Evolutionary conservation across 2,113 vertebrate species (phyloP).

Genomic region (Oxyruncus cristatus): DNA sequence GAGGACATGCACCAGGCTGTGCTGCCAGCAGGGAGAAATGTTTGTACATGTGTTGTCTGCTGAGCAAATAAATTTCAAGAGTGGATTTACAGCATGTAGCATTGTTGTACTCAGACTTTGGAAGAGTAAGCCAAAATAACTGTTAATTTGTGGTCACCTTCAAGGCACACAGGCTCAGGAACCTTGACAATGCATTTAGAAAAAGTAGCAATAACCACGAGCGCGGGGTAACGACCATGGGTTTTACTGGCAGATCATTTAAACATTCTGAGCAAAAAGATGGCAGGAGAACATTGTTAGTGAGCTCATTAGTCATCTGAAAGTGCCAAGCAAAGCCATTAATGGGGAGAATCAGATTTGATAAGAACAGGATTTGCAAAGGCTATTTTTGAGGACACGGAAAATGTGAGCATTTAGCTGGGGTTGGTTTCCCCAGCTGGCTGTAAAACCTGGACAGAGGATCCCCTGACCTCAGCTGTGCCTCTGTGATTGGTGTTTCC

Average conservation of each 20-base stretch:
- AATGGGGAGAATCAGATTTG: neutral
- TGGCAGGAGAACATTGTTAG: neutral
- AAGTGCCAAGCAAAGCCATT: neutral
- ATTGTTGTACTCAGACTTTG: neutral
- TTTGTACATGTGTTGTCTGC: neutral
- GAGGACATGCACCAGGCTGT: neutral
- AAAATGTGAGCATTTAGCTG: accelerated
- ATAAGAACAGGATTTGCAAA: neutral
- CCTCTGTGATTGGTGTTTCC: accelerated
- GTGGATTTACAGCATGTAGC: constrained; percentile 36
- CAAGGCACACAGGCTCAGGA: neutral
- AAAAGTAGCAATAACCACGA: neutral
- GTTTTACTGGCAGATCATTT: neutral
- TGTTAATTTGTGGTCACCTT: constrained; percentile 22
- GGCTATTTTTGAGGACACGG: neutral
- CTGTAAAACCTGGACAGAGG: accelerated
- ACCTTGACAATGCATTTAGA: neutral
- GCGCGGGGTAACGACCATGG: neutral
- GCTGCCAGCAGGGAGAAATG: neutral
- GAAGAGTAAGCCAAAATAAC: neutral
- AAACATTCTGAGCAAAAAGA: neutral
- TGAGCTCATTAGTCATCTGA: neutral
- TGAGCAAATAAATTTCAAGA: neutral
- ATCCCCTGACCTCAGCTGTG: neutral
- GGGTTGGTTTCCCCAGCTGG: accelerated